Percentiles rank a stretch among this genome's conserved stretches.
Evolutionary conservation across 2,888 invertebrate genomes (phyloP).

Genomic region (Strigamia crassipes): DNA sequence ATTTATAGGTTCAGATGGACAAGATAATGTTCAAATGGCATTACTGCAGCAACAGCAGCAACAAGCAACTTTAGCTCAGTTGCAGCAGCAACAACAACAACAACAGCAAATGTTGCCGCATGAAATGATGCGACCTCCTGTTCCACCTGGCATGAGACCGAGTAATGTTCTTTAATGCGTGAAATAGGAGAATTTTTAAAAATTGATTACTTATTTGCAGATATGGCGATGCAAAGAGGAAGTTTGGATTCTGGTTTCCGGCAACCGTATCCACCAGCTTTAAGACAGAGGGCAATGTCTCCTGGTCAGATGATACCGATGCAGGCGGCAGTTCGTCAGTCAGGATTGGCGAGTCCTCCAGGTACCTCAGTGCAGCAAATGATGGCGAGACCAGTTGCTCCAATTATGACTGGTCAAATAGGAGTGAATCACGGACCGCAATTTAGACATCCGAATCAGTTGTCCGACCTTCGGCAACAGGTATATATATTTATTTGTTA

Average conservation of each 20-base stretch:
- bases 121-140: conserved; percentile 62
- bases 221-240: neutral
- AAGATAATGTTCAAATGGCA: conserved; percentile 41
- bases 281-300: conserved; percentile 48
- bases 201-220: neutral
- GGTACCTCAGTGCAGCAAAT: conserved; percentile 3
- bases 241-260: conserved; percentile 50
- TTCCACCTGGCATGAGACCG: conserved; percentile 42
- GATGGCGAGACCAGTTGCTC: conserved; percentile 29
- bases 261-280: conserved; percentile 51
- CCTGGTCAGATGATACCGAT: conserved; percentile 35
- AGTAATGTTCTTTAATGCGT: conserved; percentile 22
- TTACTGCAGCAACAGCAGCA: conserved; percentile 49
- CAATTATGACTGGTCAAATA: conserved; percentile 45
- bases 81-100: conserved; percentile 57
- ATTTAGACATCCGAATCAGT: conserved; percentile 49
- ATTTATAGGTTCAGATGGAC: conserved; percentile 28
- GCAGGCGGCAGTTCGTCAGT: neutral
- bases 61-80: conserved; percentile 59
- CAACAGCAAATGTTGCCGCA: conserved; percentile 63
- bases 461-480: conserved; percentile 48
- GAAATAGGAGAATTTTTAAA: neutral
- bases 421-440: conserved; percentile 45
- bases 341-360: conserved; percentile 44
- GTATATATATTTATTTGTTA: conserved; percentile 44